A percentile compares a stretch with the other conserved stretches of the same genome.
Evolutionary conservation across 1,140 invertebrate genomes (phyloP).

Genomic region (Babylonia areolata): DNA sequence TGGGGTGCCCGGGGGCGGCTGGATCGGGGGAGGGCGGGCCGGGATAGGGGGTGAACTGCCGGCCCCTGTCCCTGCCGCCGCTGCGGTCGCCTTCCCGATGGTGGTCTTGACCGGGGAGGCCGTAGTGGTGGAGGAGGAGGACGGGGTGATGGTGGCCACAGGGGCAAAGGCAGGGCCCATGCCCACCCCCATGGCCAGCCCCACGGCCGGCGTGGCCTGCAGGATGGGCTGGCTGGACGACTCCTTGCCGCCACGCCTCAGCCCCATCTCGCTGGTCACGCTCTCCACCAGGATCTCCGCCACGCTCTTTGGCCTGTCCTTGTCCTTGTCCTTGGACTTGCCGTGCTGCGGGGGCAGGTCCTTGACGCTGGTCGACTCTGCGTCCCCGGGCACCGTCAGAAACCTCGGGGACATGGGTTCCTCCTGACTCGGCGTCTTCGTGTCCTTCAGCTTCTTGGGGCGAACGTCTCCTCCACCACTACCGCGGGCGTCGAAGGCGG

Average conservation of each 20-base stretch:
- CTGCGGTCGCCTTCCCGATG: neutral
- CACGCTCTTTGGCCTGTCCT: neutral
- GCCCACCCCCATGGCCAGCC: slow-evolving; percentile 8
- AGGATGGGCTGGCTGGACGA: neutral
- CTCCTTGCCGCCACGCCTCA: neutral
- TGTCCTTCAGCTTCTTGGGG: slow-evolving; percentile 38
- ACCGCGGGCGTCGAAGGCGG: slow-evolving; percentile 55
- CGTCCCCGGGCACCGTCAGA: slow-evolving; percentile 39
- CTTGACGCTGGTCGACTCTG: slow-evolving; percentile 27
- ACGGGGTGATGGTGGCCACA: neutral
- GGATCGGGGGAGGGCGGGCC: neutral
- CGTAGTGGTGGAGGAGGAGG: slow-evolving; percentile 11
- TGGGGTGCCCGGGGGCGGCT: neutral
- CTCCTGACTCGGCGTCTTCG: slow-evolving; percentile 47
- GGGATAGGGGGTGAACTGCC: neutral
- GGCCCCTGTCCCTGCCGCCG: no score
- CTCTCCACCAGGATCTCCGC: slow-evolving; percentile 25
- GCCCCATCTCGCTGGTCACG: slow-evolving; percentile 1
- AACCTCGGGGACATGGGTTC: slow-evolving; percentile 45
- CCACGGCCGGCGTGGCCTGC: neutral
- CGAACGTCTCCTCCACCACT: slow-evolving; percentile 44
- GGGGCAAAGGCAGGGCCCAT: neutral
- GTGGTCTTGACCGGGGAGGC: neutral
- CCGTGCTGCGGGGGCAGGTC: slow-evolving; percentile 29
- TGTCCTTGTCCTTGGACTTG: slow-evolving; percentile 1